These are phyloP conservation scores for Argyrosomus japonicus DNA, from an alignment of 2,113 vertebrate genomes.

Conservation along the genomic window DNA sequence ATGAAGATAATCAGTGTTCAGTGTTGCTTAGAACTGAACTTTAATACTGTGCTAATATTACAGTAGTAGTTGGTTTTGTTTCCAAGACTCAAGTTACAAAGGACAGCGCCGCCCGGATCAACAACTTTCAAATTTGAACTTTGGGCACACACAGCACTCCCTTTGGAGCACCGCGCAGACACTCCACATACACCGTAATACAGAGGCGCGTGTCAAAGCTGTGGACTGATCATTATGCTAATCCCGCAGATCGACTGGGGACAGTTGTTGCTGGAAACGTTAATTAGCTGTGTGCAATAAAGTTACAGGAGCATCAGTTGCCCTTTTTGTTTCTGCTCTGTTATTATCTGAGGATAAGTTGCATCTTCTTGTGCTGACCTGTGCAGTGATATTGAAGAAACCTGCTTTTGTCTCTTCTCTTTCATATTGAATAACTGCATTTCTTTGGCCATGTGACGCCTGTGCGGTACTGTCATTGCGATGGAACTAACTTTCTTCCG, in stretches of 20 bases:
- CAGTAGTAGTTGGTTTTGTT: too few species aligned
- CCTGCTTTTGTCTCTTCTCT: neutral
- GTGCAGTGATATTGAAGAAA: neutral
- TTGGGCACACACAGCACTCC: neutral
- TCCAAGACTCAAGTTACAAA: too few species aligned
- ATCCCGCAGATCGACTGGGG: neutral
- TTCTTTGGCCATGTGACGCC: neutral
- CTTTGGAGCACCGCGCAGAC: neutral
- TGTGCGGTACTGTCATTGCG: neutral
- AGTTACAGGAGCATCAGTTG: neutral
- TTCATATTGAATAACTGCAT: conserved; percentile 1
- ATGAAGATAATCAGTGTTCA: too few species aligned
- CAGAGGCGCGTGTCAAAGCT: neutral
- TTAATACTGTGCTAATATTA: too few species aligned
- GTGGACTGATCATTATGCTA: neutral
- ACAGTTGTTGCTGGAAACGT: neutral
- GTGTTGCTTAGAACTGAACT: too few species aligned
- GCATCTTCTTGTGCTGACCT: neutral
- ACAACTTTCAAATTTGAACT: neutral
- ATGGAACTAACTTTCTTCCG: conserved; percentile 41
- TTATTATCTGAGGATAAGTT: neutral
- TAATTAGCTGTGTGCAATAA: neutral
- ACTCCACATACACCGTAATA: too few species aligned
- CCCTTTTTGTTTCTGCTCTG: neutral
- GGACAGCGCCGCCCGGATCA: neutral